These are phyloP conservation scores for Luperina nickerlii DNA, from an alignment of 2,888 invertebrate species.

Conservation along the genomic window DNA sequence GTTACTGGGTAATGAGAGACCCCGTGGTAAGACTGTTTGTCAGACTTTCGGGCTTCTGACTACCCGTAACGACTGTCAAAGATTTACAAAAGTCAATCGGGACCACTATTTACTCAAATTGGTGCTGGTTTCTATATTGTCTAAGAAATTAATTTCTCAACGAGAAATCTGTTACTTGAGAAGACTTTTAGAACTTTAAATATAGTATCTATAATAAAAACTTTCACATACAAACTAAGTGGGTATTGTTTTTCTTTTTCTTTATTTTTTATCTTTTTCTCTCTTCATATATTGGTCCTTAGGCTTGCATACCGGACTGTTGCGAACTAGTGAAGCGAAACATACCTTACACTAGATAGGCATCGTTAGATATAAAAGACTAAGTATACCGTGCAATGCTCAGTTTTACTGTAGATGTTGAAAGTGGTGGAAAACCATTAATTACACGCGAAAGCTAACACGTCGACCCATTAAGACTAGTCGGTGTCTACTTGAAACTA, in stretches of 20 bases:
- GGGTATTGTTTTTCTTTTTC: no score
- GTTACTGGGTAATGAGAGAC: neutral
- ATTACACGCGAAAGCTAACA: slow-evolving; percentile 69
- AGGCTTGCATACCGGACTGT: neutral
- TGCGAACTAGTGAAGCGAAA: neutral
- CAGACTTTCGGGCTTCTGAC: neutral
- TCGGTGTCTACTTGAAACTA: slow-evolving; percentile 53
- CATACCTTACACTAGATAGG: neutral
- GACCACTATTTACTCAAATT: neutral
- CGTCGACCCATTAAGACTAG: slow-evolving; percentile 62
- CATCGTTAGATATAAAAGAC: slow-evolving; percentile 2
- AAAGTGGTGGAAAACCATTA: slow-evolving; percentile 71
- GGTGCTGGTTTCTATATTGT: neutral
- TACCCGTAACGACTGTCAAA: neutral
- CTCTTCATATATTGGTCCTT: no score
- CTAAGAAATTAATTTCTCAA: no score
- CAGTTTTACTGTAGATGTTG: slow-evolving; percentile 42
- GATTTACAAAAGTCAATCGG: neutral
- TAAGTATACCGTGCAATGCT: slow-evolving; percentile 26
- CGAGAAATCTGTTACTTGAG: no score
- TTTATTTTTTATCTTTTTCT: no score
- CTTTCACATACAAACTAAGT: no score
- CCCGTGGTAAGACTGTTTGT: neutral
- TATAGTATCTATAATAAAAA: no score
- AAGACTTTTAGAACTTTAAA: no score